A percentile compares a stretch with the other conserved stretches of the same genome.
Evolutionary conservation across 2,888 invertebrate species (phyloP).

Genomic region (Onchidella celtica): DNA sequence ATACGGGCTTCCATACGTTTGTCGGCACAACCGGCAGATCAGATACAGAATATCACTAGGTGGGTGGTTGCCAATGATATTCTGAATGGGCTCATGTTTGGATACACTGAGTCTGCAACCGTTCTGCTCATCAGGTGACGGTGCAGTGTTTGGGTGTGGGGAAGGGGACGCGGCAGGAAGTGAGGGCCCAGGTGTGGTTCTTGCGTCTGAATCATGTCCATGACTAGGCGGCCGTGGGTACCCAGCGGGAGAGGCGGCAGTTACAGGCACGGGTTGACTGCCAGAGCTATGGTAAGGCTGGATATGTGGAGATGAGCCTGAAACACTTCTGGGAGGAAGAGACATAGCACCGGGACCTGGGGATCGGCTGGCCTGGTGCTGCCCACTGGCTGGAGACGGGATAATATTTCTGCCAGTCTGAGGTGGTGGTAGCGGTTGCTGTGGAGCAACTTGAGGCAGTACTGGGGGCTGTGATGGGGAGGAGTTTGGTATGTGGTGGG

Average conservation of each 20-base stretch:
- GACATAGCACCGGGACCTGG: neutral
- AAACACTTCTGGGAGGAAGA: neutral
- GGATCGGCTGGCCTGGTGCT: neutral
- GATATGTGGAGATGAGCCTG: neutral
- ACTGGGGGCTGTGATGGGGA: neutral
- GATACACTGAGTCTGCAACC: constrained; percentile 60
- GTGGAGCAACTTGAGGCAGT: no score
- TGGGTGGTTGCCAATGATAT: constrained; percentile 74
- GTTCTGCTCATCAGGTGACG: constrained; percentile 29
- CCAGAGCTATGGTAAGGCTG: neutral
- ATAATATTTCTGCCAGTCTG: neutral
- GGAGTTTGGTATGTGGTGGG: neutral
- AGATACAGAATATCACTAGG: constrained; percentile 76
- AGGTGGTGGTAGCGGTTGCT: neutral
- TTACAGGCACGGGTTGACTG: neutral
- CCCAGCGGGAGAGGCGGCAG: neutral
- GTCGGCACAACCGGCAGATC: constrained; percentile 75
- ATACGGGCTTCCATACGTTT: constrained; percentile 77
- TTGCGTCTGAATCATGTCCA: neutral
- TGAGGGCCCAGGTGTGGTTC: neutral
- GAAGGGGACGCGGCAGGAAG: neutral
- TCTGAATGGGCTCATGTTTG: constrained; percentile 75
- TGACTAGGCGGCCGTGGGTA: neutral
- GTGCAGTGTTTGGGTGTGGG: neutral
- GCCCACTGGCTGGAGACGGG: neutral